Base-by-base conservation (phyloP, 1,140 invertebrate genomes). In the Armadillidium nasatum region DNA sequence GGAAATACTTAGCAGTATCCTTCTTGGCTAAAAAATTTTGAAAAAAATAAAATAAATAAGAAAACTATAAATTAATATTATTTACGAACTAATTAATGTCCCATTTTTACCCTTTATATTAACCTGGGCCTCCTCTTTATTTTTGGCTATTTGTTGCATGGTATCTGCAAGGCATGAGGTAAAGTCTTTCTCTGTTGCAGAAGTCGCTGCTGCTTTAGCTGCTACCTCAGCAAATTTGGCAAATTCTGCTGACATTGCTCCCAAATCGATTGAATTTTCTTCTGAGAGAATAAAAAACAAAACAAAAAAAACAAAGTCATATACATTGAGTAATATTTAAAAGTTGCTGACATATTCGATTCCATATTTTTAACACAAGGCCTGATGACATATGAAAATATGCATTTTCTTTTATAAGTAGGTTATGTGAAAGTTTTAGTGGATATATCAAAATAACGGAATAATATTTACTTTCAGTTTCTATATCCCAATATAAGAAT, bases 211-310 rank as follows among this genome's bases (percentile, higher is more conserved):
- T 43, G 77, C 44, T 46, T 72, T 72, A 10, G 50, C 23, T 3
- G 77, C 77, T 19, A 68, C 73, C 70, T 78, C 69, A 60, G 77
- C 77, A 73, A 78, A 78, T 71, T 75, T 54, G 44, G 77, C 77
- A 75, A 78, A 78, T 70, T 78, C 73, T 7, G 77, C 71, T 7
- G 77, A 72, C 70, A 78, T 67, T 13, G 73, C 22, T 15, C 73
- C 75, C 10, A 78, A 21, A 43, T 78, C 77, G 3, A 78, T 43
- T 9, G 23, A 44, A 22, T 21, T 46, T 33, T 33, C 33, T 3
- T 33, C 33, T 33, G 33, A 33, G 6, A 33, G 6, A 33, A 33
- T 1, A 33, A 33, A 33, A 3, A 33, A 33, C 6, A 3, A 33
- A 33, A 33, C 33, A 33, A 33, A n/a, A n/a, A n/a, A n/a, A n/a